Percentiles rank a stretch among this genome's conserved stretches.
These are phyloP conservation scores for Harpalus rufipes DNA, from an alignment of 2,888 invertebrate genomes.

Conservation along the genomic window DNA sequence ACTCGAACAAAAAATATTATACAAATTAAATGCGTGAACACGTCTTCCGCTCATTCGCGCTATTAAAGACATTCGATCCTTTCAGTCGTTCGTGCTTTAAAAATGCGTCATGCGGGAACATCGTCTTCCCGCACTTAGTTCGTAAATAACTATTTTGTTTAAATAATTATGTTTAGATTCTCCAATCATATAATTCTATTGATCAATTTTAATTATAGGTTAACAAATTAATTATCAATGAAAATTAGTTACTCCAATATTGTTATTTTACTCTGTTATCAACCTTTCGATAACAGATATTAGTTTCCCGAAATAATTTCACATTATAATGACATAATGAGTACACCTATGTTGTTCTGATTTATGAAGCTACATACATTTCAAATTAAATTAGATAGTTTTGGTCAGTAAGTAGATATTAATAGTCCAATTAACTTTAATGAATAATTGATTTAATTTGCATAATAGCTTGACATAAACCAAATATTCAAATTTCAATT, in stretches of 20 bases:
- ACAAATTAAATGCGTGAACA: too few relatives aligned
- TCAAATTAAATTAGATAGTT: slow-evolving; percentile 1
- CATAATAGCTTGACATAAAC: slow-evolving; percentile 19
- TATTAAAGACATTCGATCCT: too few relatives aligned
- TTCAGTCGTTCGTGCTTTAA: too few relatives aligned
- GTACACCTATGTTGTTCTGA: neutral
- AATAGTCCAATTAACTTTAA: slow-evolving; percentile 31
- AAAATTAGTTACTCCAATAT: neutral
- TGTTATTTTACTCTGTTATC: neutral
- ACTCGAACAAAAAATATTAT: too few relatives aligned
- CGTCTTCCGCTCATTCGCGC: too few relatives aligned
- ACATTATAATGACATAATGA: neutral
- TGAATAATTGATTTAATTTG: slow-evolving; percentile 37
- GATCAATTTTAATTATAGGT: neutral
- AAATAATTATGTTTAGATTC: too few relatives aligned
- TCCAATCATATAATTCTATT: too few relatives aligned
- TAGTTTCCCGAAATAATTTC: neutral
- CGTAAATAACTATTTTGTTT: too few relatives aligned
- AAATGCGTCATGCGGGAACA: too few relatives aligned
- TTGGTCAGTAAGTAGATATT: slow-evolving; percentile 18
- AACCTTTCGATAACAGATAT: neutral
- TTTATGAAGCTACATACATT: neutral
- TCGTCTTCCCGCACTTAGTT: too few relatives aligned
- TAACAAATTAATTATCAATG: neutral
- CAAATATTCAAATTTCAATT: slow-evolving; percentile 32